phyloP scores from a whole-genome alignment of 2,888 invertebrate species.

The Cheilosia scutellata region DNA sequence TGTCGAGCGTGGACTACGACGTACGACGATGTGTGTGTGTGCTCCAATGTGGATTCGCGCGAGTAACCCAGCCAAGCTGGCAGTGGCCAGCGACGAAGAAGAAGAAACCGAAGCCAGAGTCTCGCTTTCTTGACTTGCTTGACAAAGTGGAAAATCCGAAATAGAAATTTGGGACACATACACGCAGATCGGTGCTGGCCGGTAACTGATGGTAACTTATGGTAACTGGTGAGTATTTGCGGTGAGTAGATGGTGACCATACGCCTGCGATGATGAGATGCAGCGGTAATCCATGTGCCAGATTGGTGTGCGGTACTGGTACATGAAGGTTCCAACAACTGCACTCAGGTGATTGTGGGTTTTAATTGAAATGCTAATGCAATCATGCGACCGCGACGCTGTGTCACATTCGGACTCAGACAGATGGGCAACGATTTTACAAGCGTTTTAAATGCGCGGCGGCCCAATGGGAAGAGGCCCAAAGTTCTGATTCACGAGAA shows the following conservation, averaged over 20 bases:
- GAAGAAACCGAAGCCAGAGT: constrained; percentile 70
- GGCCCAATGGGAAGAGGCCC: no score
- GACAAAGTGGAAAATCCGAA: constrained; percentile 81
- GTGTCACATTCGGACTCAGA: constrained; percentile 52
- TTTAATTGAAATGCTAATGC: constrained; percentile 71
- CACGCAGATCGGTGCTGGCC: constrained; percentile 45
- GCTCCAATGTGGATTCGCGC: constrained; percentile 66
- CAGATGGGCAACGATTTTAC: constrained; percentile 46
- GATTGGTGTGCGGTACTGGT: constrained; percentile 48
- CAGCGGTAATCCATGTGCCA: constrained; percentile 63
- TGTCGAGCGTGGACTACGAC: constrained; percentile 52
- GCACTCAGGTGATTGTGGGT: constrained; percentile 64
- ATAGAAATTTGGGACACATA: constrained; percentile 80
- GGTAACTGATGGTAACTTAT: no score
- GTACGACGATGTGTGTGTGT: constrained; percentile 15
- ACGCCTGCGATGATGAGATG: constrained; percentile 44
- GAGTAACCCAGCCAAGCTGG: constrained; percentile 47
- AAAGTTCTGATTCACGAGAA: no score
- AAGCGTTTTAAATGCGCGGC: constrained; percentile 4
- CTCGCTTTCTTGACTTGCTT: constrained; percentile 80
- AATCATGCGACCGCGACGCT: constrained; percentile 60
- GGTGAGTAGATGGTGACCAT: constrained; percentile 64
- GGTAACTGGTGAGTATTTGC: neutral
- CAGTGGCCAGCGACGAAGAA: constrained; percentile 7
- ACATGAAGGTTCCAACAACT: constrained; percentile 60